Percentiles rank a stretch among this genome's conserved stretches.
Conservation (phyloP, 1,140 invertebrate genomes). For the Gryllus bimaculatus region DNA sequence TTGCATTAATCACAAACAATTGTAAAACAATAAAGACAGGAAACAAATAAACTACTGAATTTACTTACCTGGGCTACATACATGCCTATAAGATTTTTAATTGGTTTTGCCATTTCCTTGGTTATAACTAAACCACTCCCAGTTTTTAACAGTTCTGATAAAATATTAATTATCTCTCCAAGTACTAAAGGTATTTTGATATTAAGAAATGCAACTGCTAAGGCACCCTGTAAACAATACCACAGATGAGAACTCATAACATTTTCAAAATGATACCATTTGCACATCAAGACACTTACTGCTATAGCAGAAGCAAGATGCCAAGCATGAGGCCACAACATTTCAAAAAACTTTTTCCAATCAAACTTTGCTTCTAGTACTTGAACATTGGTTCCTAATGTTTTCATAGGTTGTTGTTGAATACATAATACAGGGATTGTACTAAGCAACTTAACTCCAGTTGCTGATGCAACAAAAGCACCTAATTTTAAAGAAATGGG, state of each 20-base stretch:
- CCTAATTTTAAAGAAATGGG: no score
- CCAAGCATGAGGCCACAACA: conserved; percentile 11
- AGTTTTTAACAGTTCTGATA: conserved; percentile 43
- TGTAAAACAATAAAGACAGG: not conserved
- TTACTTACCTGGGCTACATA: conserved; percentile 58
- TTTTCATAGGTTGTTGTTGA: not conserved
- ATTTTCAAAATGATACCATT: not conserved
- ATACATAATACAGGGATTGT: not conserved
- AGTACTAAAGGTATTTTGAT: conserved; percentile 69
- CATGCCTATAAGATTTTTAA: conserved; percentile 49
- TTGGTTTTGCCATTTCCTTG: conserved; percentile 53
- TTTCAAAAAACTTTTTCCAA: conserved; percentile 13
- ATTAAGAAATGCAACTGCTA: conserved; percentile 69
- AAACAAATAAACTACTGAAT: not conserved
- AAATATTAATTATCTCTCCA: conserved; percentile 65
- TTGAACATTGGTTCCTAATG: not conserved
- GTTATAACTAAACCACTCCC: conserved; percentile 38
- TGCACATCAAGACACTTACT: not conserved
- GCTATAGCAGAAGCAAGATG: conserved; percentile 9
- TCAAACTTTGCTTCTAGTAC: conserved; percentile 13
- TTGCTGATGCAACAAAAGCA: not conserved
- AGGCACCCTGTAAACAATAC: conserved; percentile 53
- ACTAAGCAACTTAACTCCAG: not conserved
- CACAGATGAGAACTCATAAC: not conserved
- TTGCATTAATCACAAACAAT: not conserved